A percentile compares a stretch with the other conserved stretches of the same genome.
Conservation (phyloP, 2,797 vertebrate genomes). For the Danio aesculapii region DNA sequence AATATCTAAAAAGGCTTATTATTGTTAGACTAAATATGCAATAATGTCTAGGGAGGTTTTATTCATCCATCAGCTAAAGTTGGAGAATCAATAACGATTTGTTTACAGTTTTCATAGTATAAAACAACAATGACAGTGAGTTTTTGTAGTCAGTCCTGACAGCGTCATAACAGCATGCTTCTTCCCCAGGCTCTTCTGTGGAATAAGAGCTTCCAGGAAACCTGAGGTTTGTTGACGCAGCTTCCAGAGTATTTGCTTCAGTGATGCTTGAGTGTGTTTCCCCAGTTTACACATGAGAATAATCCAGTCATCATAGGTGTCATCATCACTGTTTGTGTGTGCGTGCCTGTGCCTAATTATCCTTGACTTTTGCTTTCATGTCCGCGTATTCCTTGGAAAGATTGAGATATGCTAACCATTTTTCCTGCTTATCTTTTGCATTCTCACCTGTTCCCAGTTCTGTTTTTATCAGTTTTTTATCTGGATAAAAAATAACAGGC, state of each 20-base stretch:
- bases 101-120: no score
- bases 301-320: conserved; percentile 16
- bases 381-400: not conserved
- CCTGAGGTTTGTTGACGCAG: not conserved
- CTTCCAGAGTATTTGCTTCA: conserved; percentile 15
- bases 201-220: conserved; percentile 42
- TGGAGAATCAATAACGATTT: no score
- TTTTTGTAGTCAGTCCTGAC: not conserved
- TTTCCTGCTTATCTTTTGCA: not conserved
- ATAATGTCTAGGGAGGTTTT: no score
- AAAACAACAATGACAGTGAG: no score
- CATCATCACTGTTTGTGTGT: not conserved
- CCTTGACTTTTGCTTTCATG: conserved; percentile 5
- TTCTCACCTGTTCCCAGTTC: not conserved
- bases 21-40: no score
- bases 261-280: not conserved
- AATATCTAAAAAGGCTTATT: no score
- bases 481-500: not conserved
- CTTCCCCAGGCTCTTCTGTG: conserved; percentile 12
- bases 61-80: no score
- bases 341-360: not conserved
- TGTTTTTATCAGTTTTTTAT: not conserved
- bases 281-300: conserved; percentile 22
- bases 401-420: conserved; percentile 4
- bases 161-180: not conserved